Evolutionary conservation across 1,140 invertebrate genomes (phyloP), one percentile per base, ranked within the genome.

Genomic region (Hycleus cichorii): DNA sequence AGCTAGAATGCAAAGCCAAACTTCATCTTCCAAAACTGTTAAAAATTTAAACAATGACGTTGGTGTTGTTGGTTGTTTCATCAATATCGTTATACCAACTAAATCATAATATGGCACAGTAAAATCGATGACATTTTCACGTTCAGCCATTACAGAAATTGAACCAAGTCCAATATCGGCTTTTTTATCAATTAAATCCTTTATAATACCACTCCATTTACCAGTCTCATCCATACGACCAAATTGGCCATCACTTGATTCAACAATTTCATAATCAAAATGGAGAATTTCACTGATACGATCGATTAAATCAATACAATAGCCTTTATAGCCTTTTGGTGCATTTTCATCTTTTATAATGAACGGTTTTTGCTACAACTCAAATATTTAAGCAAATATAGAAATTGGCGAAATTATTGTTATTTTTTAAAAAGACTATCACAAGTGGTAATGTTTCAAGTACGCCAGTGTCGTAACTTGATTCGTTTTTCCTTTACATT

Each of bases 41-140:
- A 98, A 81, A 72, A 98, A 98, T 77, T 97, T 97, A 75, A 98
- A 97, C 4, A 98, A 78, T 0, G 93, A 95, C 5, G 90, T 94
- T 27, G 85, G 83, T 0, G 81, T 79, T 64, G 86, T 85, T 0
- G 88, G 84, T 66, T 90, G 83, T 65, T 86, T 86, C 88, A 94
- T 93, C 63, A 97, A 77, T 63, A 97, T 96, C 0, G 90, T 92
- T 18, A 95, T 91, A 0, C 95, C 94, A 0, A 97, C 93, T 38
- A 96, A 77, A 76, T 97, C 95, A 70, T 97, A 97, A 69, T 94
- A 96, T 0, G 94, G 93, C 0, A 96, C 92, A 0, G 94, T 97
- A 67, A 95, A 97, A 73, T 96, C 94, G 0, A 97, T 88, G 0
- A 95, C 91, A 65, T 90, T 93, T 73, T 97, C 94, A 12, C 94